Base-by-base conservation (phyloP, 2,888 invertebrate species). In the Adelognathus sp. region DNA sequence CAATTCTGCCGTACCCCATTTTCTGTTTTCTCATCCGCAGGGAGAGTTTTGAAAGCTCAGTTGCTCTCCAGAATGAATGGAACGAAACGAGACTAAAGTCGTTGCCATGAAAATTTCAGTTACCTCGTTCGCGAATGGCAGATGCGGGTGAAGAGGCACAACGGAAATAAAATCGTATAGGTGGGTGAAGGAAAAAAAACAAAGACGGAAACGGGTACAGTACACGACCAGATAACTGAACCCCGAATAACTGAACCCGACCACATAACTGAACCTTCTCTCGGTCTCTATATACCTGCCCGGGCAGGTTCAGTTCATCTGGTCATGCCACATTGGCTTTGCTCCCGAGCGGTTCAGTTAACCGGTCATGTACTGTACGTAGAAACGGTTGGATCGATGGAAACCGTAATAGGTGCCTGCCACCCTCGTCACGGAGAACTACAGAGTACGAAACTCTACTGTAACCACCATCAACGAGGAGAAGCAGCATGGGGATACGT, bases 371-470 rank as follows among this genome's bases (percentile, higher is more conserved):
- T n/a, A n/a, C n/a, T n/a, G 27, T 58, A 41, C 56, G 64, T 46
- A 63, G 50, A 71, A 33, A 64, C 56, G 66, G 54, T 14, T 52
- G 52, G 67, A 76, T 79, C 80, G 77, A 80, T 82, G 80, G n/a
- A 80, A 80, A 82, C 76, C 52, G 72, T 79, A 79, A 76, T 81
- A 76, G 67, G 24, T 70, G 58, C 21, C 50, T 52, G 76, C 64
- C 79, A 52, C 63, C 69, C 72, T 77, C 77, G 60, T 82, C 73
- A 61, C 74, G 69, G 64, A 64, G 46, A 44, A 33, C 64, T 69
- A 76, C 64, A 76, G n/a, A n/a, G n/a, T n/a, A n/a, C n/a, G n/a
- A 80, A 80, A 76, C 63, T 81, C 79, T 73, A 71, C 39, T 46
- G 76, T 63, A 63, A 24, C n/a, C n/a, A n/a, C n/a, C 58, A 60